A percentile compares a stretch with the other conserved stretches of the same genome.
These are phyloP conservation scores for Campylomormyrus tamandua DNA, from an alignment of 2,113 vertebrate species.

Conservation along the genomic window DNA sequence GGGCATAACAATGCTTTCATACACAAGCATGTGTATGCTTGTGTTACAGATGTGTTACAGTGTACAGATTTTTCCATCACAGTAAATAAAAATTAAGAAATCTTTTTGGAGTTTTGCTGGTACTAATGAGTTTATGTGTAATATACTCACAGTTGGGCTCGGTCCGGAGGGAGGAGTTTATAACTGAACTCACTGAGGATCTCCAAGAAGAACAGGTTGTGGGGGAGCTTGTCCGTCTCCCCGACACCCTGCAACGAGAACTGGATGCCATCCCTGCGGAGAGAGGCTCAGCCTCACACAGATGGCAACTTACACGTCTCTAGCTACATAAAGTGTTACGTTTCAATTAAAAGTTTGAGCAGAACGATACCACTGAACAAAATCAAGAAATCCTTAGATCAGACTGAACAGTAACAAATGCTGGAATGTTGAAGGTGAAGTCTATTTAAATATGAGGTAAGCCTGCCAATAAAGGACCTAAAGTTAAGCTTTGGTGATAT, in stretches of 20 bases:
- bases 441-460: not conserved
- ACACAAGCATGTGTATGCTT: not conserved
- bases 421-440: not conserved
- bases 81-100: not conserved
- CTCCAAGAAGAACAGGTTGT: conserved; percentile 71
- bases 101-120: not conserved
- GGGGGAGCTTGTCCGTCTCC: conserved; percentile 39
- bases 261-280: conserved; percentile 68
- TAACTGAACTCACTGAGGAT: conserved; percentile 81
- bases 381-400: not conserved
- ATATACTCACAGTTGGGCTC: conserved; percentile 67
- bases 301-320: not conserved
- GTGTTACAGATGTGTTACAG: too few relatives aligned
- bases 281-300: not conserved
- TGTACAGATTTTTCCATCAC: not conserved
- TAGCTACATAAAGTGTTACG: not conserved
- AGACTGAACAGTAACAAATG: not conserved
- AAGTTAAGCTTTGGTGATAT: not conserved
- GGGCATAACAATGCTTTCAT: too few relatives aligned
- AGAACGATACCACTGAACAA: not conserved
- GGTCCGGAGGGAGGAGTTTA: conserved; percentile 68
- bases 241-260: conserved; percentile 61
- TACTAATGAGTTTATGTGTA: not conserved
- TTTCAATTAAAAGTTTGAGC: not conserved
- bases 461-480: not conserved